Evolutionary conservation across 2,113 vertebrate species (phyloP), one percentile per base, ranked within the genome.

Genomic region (Etheostoma spectabile): DNA sequence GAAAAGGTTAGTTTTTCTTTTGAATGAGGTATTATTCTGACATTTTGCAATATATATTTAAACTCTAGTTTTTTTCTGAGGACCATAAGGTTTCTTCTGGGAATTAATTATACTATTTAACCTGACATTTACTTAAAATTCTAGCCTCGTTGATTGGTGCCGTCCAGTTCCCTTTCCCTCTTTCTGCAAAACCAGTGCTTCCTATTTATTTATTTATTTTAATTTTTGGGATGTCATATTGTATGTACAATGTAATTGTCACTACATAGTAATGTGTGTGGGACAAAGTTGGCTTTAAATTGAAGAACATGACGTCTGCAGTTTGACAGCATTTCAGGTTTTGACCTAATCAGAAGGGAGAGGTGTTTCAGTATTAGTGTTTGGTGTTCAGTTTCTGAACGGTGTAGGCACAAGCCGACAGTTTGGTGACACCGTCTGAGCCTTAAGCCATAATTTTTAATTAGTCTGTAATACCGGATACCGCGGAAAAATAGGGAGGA

Each of bases 41-140:
- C 48, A 83, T 70, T 85, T 76, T 38, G 3, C 12, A 33, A 16
- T 22, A 24, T 35, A 18, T 38, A 66, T 22, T 80, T 49, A 22
- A 60, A 30, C 66, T 67, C 13, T 57, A 4, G 30, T 11, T 49
- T 57, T 49, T 67, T n/a, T 18, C 2, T 65, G 8, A 52, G 33
- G 8, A 22, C 21, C 3, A 6, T 19, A 22, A 14, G 8, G 51
- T 21, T 61, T 33, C 4, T 15, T 65, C 18, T 49, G 49, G 7
- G 45, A 46, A 24, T 48, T 18, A 53, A n/a, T 67, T 38, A 21
- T 4, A n/a, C n/a, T 65, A n/a, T 4, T 48, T 35, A 53, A 66
- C 21, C 2, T 46, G 48, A 45, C 33, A 49, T 59, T 68, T 27
- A 42, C 27, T 42, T 71, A 6, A 13, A 21, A 63, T 38, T 57